phyloP scores from a whole-genome alignment of 1,140 invertebrate species.

The Cherax destructor region DNA sequence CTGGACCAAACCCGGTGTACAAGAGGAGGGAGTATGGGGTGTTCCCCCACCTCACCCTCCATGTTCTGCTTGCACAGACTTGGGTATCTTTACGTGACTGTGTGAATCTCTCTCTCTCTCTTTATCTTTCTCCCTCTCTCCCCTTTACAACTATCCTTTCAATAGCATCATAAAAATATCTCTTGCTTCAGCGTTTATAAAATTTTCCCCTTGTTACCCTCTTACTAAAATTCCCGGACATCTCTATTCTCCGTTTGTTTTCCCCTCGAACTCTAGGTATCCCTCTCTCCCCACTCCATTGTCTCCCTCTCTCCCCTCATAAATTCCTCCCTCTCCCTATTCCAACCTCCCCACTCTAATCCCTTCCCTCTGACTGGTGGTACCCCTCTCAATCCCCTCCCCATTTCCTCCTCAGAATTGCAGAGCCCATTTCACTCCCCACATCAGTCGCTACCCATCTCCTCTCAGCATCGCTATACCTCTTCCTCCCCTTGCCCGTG shows the following conservation, averaged over 20 bases:
- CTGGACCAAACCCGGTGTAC: background rate
- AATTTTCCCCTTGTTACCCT: no score
- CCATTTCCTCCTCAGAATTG: no score
- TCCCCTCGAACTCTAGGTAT: background rate
- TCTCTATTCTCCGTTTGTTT: background rate
- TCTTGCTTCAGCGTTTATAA: no score
- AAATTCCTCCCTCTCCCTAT: background rate
- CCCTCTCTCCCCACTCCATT: no score
- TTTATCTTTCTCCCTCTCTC: no score
- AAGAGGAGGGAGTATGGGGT: background rate
- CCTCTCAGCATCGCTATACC: background rate
- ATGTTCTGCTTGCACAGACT: background rate
- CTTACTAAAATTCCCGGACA: no score
- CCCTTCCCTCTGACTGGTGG: no score
- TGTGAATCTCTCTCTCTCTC: background rate
- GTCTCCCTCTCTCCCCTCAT: background rate
- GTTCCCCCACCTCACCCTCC: background rate
- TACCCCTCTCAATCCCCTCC: no score
- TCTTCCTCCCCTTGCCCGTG: slow-evolving; percentile 2
- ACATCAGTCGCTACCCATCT: no score
- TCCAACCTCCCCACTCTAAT: background rate
- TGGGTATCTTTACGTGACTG: background rate
- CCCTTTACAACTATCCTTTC: no score
- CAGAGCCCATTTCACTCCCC: no score
- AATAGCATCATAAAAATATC: no score